Evolutionary conservation across 2,113 vertebrate species (phyloP).

Genomic region (Elephantulus edwardii): DNA sequence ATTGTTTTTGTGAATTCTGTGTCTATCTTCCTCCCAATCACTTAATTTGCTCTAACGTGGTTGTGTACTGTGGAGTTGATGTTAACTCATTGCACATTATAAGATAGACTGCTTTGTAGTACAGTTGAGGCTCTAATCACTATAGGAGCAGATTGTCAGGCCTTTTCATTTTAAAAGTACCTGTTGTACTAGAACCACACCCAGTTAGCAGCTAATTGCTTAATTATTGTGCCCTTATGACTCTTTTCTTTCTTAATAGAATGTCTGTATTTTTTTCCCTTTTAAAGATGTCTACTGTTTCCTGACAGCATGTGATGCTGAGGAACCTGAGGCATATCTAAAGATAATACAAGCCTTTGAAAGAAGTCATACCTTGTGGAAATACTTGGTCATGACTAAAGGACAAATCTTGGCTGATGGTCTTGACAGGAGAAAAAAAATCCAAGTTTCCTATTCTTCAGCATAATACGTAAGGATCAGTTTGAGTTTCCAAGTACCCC

Average conservation of each 20-base stretch:
- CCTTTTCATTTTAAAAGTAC: background rate
- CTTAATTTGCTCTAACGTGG: background rate
- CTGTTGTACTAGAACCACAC: background rate
- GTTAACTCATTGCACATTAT: background rate
- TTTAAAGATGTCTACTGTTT: rapidly evolving
- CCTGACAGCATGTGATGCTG: too few species aligned
- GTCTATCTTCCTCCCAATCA: rapidly evolving
- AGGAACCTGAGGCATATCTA: too few species aligned
- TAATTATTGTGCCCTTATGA: background rate
- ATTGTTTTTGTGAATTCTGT: background rate
- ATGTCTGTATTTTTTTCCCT: background rate
- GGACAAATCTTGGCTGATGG: too few species aligned
- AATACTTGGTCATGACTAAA: too few species aligned
- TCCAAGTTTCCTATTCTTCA: too few species aligned
- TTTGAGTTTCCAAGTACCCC: too few species aligned
- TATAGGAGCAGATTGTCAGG: background rate
- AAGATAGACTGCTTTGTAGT: background rate
- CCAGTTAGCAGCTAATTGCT: background rate
- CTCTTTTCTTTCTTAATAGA: background rate
- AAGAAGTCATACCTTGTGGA: too few species aligned
- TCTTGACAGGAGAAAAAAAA: too few species aligned
- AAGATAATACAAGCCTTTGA: too few species aligned
- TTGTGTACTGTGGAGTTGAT: background rate
- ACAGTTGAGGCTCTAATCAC: background rate
- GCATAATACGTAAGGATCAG: too few species aligned